phyloP scores from a whole-genome alignment of 2,113 vertebrate species.

The Lichenostomus cassidix region DNA sequence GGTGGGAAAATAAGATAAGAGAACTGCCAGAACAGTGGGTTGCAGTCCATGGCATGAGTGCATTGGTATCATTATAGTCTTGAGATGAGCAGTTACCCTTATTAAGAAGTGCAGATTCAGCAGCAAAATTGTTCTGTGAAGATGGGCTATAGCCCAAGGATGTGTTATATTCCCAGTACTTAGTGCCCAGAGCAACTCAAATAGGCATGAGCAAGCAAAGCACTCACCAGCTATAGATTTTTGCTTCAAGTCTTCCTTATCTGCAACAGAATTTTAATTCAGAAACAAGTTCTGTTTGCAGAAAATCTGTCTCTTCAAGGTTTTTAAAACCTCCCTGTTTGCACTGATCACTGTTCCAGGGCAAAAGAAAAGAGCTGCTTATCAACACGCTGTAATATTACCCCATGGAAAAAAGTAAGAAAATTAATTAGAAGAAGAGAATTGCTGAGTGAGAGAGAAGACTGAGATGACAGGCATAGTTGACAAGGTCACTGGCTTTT shows the following conservation, averaged over 20 bases:
- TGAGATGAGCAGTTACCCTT: constrained; percentile 36
- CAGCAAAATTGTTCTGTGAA: constrained; percentile 16
- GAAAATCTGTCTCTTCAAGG: background rate
- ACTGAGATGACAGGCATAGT: background rate
- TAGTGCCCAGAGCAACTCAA: background rate
- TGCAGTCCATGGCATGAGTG: constrained; percentile 30
- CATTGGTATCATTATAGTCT: constrained; percentile 46
- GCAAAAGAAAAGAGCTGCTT: background rate
- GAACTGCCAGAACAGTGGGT: constrained; percentile 24
- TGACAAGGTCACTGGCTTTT: background rate
- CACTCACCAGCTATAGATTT: background rate
- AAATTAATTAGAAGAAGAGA: constrained; percentile 16
- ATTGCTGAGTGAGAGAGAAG: background rate
- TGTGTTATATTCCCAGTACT: background rate
- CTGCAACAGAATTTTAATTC: background rate
- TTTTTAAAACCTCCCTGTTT: background rate
- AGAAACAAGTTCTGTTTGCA: background rate
- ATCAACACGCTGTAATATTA: constrained; percentile 13
- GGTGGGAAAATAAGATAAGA: constrained; percentile 4
- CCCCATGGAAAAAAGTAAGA: background rate
- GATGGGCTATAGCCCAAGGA: constrained; percentile 21
- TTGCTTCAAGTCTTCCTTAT: background rate
- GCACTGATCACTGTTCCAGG: background rate
- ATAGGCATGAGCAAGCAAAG: background rate
- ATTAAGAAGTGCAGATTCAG: constrained; percentile 44